phyloP scores from a whole-genome alignment of 1,140 invertebrate species.

The Drosophila neocordata region DNA sequence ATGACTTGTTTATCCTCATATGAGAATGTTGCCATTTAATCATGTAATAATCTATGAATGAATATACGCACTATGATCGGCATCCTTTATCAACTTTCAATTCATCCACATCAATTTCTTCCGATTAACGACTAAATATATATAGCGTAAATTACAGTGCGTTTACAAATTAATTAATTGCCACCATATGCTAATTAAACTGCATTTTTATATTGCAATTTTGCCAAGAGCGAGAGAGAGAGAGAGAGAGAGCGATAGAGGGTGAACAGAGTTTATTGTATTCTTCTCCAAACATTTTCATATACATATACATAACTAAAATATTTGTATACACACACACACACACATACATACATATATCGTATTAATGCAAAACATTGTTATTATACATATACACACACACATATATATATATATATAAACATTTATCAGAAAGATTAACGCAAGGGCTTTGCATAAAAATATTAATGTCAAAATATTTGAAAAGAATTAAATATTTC shows the following conservation, averaged over 20 bases:
- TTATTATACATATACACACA: background rate
- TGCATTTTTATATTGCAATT: slow-evolving; percentile 37
- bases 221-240: background rate
- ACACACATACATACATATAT: background rate
- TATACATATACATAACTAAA: background rate
- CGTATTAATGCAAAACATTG: background rate
- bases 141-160: slow-evolving; percentile 2
- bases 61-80: slow-evolving; percentile 20
- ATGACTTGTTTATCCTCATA: slow-evolving; percentile 5
- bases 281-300: background rate
- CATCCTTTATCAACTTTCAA: background rate
- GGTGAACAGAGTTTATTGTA: background rate
- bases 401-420: background rate
- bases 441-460: background rate
- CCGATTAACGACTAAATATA: background rate
- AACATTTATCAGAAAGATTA: slow-evolving; percentile 4
- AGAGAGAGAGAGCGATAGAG: too few relatives aligned
- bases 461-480: background rate
- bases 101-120: background rate
- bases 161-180: slow-evolving; percentile 58
- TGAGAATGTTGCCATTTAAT: slow-evolving; percentile 29
- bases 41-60: slow-evolving; percentile 50
- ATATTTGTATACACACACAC: background rate
- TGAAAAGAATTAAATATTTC: slow-evolving; percentile 3
- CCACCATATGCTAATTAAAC: slow-evolving; percentile 57